phyloP scores from a whole-genome alignment of 2,888 invertebrate genomes.

The Tigriopus californicus region DNA sequence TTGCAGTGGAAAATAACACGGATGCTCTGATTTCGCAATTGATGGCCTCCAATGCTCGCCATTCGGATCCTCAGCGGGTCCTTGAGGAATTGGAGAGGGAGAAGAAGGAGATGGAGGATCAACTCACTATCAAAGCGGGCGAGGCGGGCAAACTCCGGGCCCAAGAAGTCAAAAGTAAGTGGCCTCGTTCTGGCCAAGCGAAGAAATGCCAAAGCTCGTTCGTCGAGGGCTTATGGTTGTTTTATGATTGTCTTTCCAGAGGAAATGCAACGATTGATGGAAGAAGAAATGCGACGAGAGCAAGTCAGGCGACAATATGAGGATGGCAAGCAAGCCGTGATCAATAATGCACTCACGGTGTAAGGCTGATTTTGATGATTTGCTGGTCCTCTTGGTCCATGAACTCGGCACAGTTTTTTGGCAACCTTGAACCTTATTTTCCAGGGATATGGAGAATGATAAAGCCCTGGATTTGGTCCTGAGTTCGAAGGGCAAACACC shows the following conservation, averaged over 20 bases:
- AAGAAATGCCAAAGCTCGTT: conserved; percentile 5
- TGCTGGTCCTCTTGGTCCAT: not conserved
- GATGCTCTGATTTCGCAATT: conserved; percentile 12
- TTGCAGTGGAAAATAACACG: conserved; percentile 7
- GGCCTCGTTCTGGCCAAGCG: not conserved
- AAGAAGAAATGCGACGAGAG: conserved; percentile 42
- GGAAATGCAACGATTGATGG: conserved; percentile 48
- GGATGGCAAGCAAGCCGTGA: conserved; percentile 30
- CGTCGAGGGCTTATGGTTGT: not conserved
- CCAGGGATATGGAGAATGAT: conserved; percentile 4
- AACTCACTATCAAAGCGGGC: not conserved
- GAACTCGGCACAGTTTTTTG: too few relatives aligned
- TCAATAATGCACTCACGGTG: not conserved
- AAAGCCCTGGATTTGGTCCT: conserved; percentile 9
- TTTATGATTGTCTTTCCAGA: conserved; percentile 24
- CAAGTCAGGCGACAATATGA: conserved; percentile 42
- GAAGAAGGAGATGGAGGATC: conserved; percentile 3
- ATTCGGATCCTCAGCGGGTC: conserved; percentile 1
- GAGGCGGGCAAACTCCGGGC: conserved; percentile 3
- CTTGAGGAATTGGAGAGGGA: conserved; percentile 14
- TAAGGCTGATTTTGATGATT: not conserved
- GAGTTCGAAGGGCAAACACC: conserved; percentile 26
- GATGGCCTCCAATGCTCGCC: not conserved
- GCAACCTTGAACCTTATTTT: not conserved
- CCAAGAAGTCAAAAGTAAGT: conserved; percentile 15